Conservation (phyloP, 2,888 invertebrate species). For the Timandra comae region DNA sequence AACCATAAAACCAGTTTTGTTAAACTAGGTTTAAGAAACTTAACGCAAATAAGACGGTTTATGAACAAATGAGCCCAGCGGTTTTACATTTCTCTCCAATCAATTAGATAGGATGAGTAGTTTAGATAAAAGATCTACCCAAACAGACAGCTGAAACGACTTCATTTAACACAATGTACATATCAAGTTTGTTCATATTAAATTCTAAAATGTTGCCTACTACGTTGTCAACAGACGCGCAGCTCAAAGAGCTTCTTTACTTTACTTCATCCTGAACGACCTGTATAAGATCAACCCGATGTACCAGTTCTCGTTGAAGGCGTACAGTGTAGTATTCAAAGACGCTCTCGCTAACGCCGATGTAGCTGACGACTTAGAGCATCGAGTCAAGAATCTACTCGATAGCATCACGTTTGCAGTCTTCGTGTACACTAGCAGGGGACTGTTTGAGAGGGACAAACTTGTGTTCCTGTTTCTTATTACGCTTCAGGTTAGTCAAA, state of each 20-base stretch:
- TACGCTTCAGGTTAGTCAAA: constrained; percentile 82
- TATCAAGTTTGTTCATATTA: no score
- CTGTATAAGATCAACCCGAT: constrained; percentile 94
- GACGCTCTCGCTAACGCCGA: constrained; percentile 86
- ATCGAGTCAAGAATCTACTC: constrained; percentile 85
- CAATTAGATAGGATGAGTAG: no score
- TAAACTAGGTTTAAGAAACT: no score
- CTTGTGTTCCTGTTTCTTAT: constrained; percentile 92
- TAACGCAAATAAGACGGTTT: no score
- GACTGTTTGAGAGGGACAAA: constrained; percentile 94
- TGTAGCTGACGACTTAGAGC: constrained; percentile 81
- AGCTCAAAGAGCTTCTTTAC: constrained; percentile 89
- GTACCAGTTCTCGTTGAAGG: constrained; percentile 96
- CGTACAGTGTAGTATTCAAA: constrained; percentile 93
- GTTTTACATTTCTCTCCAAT: no score
- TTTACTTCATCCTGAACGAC: constrained; percentile 96
- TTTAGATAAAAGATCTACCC: no score
- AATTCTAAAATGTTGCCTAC: no score
- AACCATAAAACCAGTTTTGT: no score
- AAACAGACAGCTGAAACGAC: no score
- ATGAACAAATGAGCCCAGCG: no score
- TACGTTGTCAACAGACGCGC: constrained; percentile 76
- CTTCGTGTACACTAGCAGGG: constrained; percentile 91
- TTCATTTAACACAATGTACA: no score
- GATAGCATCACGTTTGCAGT: constrained; percentile 92